Conservation (phyloP, 1,140 invertebrate species). For the Drosophila kohkoa region DNA sequence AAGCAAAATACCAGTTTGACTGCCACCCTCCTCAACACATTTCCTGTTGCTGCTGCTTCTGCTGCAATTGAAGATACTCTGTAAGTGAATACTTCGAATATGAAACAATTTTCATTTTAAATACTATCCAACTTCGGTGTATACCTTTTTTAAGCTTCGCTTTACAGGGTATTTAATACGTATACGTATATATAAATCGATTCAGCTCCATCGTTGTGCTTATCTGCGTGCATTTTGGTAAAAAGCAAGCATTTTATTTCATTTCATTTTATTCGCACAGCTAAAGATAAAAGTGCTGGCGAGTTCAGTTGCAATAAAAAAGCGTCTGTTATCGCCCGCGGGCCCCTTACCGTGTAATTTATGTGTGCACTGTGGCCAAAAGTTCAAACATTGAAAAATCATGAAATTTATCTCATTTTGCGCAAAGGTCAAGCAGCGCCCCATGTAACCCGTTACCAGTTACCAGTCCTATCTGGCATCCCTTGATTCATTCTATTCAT, state of each 20-base stretch:
- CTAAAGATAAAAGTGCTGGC: slow-evolving; percentile 44
- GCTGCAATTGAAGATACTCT: slow-evolving; percentile 11
- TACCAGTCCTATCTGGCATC: slow-evolving; percentile 3
- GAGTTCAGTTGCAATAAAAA: slow-evolving; percentile 55
- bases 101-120: neutral
- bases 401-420: slow-evolving; percentile 74
- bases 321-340: slow-evolving; percentile 37
- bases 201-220: slow-evolving; percentile 55
- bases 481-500: neutral
- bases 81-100: no score
- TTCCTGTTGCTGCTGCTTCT: neutral
- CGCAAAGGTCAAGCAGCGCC: slow-evolving; percentile 65
- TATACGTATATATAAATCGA: slow-evolving; percentile 34
- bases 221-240: slow-evolving; percentile 70
- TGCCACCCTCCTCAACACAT: neutral
- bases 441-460: slow-evolving; percentile 9
- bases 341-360: slow-evolving; percentile 59
- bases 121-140: neutral
- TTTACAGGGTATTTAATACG: slow-evolving; percentile 1
- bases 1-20: slow-evolving; percentile 21
- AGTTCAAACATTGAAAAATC: slow-evolving; percentile 78
- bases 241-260: slow-evolving; percentile 52
- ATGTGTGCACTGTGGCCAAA: slow-evolving; percentile 71
- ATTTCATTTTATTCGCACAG: slow-evolving; percentile 52
- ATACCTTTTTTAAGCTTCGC: neutral